Evolutionary conservation across 2,888 invertebrate genomes (phyloP).

Genomic region (Drosophila formosana): DNA sequence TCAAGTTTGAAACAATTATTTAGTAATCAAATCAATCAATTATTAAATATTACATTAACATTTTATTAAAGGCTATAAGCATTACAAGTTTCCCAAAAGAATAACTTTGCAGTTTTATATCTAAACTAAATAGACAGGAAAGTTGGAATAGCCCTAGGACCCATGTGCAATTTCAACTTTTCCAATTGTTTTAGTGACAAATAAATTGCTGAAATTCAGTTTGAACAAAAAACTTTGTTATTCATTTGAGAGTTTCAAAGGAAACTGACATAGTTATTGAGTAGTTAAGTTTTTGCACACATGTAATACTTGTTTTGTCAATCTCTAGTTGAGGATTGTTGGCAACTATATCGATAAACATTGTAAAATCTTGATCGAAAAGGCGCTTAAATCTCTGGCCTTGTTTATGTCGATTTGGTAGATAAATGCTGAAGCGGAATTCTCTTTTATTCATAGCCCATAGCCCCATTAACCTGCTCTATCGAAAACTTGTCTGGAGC

Average conservation of each 20-base stretch:
- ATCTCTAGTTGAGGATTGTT: neutral
- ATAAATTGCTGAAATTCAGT: neutral
- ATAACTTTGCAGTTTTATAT: neutral
- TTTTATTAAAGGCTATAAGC: neutral
- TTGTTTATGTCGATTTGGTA: constrained; percentile 5
- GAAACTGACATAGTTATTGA: constrained; percentile 1
- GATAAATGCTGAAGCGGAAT: constrained; percentile 17
- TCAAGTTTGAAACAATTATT: neutral
- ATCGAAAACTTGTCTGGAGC: constrained; percentile 62
- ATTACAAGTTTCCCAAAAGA: neutral
- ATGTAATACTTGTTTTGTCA: neutral
- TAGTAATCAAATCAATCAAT: neutral
- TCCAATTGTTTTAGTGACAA: constrained; percentile 1
- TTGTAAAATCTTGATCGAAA: neutral
- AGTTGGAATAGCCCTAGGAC: neutral
- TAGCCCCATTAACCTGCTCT: constrained; percentile 67
- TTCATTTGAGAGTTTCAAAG: neutral
- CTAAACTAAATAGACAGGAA: neutral
- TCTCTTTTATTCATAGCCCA: constrained; percentile 24
- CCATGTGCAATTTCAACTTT: neutral
- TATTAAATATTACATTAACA: neutral
- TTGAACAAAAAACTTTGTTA: neutral
- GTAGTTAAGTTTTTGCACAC: neutral
- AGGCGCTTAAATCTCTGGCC: neutral
- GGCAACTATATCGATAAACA: neutral